Percentiles rank a stretch among this genome's conserved stretches.
Conservation (phyloP, 1,140 invertebrate genomes). For the Pseudomyrmex sp. region DNA sequence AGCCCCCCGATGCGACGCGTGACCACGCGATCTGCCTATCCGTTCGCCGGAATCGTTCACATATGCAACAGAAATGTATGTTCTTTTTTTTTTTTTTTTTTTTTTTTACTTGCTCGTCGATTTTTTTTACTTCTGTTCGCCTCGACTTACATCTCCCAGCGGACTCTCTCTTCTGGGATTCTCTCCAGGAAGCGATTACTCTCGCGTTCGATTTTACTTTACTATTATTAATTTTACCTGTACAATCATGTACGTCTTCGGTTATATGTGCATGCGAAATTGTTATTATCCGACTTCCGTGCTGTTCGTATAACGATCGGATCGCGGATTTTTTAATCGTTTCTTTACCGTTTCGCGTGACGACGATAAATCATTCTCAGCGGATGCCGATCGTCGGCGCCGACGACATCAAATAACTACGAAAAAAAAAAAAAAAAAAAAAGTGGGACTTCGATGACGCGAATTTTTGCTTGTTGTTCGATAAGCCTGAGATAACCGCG, state of each 20-base stretch:
- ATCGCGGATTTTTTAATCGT: neutral
- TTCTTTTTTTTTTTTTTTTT: neutral
- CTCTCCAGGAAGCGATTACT: constrained; percentile 20
- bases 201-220: neutral
- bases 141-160: too few species aligned
- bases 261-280: neutral
- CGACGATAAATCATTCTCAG: neutral
- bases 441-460: neutral
- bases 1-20: neutral
- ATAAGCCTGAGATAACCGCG: too few species aligned
- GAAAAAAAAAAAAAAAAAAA: neutral
- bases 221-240: constrained; percentile 2
- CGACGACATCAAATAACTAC: too few species aligned
- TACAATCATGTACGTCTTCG: neutral
- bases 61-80: neutral
- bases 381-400: neutral
- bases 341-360: neutral
- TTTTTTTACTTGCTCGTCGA: neutral
- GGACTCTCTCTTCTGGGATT: neutral
- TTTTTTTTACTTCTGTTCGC: neutral
- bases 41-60: too few species aligned
- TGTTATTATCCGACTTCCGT: neutral
- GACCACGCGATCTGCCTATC: neutral
- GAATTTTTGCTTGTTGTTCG: too few species aligned
- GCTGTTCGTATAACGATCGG: neutral